Conservation (phyloP, 2,797 vertebrate genomes). For the Phylloscopus collybita region DNA sequence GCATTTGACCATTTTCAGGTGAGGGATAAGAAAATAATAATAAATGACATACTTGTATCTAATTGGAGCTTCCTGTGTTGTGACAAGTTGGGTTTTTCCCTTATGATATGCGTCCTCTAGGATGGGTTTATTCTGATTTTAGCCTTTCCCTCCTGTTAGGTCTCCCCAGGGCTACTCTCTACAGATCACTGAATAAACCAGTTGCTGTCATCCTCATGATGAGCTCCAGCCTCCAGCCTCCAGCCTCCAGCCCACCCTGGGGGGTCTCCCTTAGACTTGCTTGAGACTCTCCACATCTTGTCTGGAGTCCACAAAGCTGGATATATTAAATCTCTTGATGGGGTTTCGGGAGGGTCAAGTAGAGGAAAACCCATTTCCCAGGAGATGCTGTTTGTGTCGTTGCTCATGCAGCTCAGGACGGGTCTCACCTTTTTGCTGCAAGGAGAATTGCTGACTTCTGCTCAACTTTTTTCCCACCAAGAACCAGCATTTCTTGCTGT, state of each 20-base stretch:
- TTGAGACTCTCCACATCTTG: background rate
- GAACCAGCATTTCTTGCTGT: accelerated
- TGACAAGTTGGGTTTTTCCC: background rate
- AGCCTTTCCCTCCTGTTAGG: background rate
- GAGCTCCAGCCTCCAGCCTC: background rate
- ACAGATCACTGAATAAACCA: background rate
- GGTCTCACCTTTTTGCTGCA: background rate
- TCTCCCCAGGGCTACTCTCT: background rate
- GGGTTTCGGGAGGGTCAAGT: background rate
- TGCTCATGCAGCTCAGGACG: background rate
- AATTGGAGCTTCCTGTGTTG: background rate
- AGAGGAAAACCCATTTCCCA: background rate
- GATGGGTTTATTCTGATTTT: accelerated
- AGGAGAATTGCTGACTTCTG: background rate
- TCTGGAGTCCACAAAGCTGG: background rate
- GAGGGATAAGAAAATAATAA: background rate
- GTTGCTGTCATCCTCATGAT: background rate
- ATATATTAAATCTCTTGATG: background rate
- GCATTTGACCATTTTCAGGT: background rate
- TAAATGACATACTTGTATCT: accelerated
- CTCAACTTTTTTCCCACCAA: background rate
- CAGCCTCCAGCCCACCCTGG: accelerated
- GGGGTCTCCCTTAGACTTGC: background rate
- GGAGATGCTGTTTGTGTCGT: background rate
- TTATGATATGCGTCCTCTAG: background rate